Percentiles rank a stretch among this genome's conserved stretches.
phyloP scores from a whole-genome alignment of 2,113 vertebrate species.

The Ctenodactylus gundi region DNA sequence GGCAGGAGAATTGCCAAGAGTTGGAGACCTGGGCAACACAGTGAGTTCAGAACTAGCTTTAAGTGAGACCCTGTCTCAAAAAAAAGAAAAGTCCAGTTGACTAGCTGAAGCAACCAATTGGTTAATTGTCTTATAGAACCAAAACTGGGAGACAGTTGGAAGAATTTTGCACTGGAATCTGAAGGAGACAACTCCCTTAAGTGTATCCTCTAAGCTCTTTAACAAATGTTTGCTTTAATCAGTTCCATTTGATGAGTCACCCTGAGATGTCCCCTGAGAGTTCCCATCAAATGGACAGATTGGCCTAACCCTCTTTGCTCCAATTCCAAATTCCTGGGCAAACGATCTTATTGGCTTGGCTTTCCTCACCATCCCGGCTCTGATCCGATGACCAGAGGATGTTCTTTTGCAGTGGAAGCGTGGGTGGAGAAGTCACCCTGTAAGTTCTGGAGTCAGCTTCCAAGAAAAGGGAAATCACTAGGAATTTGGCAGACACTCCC shows the following conservation, averaged over 20 bases:
- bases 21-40: no score
- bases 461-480: constrained; percentile 56
- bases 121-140: background rate
- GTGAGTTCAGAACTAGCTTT: no score
- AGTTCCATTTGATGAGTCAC: background rate
- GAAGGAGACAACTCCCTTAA: background rate
- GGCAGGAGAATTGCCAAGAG: no score
- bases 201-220: background rate
- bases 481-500: constrained; percentile 67
- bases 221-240: background rate
- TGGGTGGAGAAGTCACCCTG: background rate
- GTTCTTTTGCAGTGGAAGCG: background rate
- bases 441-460: constrained; percentile 42
- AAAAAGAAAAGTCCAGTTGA: background rate
- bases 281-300: background rate
- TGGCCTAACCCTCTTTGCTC: background rate
- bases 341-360: constrained; percentile 32
- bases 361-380: background rate
- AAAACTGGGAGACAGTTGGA: background rate
- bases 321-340: constrained; percentile 40
- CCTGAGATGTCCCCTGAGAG: no score
- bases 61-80: no score
- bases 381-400: background rate
- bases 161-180: background rate
- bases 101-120: background rate